phyloP scores from a whole-genome alignment of 1,140 invertebrate genomes.

The Leptopilina boulardi region DNA sequence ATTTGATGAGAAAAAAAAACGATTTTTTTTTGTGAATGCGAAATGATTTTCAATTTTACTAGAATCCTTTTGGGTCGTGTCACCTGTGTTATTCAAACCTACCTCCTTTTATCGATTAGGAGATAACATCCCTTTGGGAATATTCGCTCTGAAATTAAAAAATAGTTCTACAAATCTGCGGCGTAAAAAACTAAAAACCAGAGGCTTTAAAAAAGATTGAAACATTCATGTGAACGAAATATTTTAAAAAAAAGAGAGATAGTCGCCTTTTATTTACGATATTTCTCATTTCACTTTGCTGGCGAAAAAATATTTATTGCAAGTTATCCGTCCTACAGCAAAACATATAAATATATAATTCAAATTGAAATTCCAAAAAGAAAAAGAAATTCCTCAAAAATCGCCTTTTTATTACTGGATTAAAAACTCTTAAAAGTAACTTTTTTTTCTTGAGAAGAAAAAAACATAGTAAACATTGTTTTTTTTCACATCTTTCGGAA shows the following conservation, averaged over 20 bases:
- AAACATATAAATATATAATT: background rate
- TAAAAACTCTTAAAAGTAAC: no score
- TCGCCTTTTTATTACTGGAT: no score
- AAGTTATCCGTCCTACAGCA: background rate
- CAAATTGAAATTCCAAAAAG: background rate
- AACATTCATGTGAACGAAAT: constrained; percentile 4
- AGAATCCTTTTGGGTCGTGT: background rate
- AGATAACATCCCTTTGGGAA: background rate
- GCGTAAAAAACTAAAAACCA: background rate
- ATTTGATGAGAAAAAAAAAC: background rate
- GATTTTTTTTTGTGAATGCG: constrained; percentile 1
- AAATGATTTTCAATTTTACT: constrained; percentile 22
- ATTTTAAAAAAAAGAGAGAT: background rate
- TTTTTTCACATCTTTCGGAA: no score
- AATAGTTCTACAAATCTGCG: background rate
- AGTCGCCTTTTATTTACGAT: constrained; percentile 2
- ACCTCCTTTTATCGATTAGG: background rate
- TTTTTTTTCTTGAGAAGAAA: no score
- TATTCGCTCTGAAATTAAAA: background rate
- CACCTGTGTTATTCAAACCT: background rate
- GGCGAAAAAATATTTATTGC: background rate
- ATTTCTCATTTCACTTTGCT: background rate
- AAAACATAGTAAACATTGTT: no score
- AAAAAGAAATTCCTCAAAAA: no score
- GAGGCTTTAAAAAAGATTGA: background rate